Conservation (phyloP, 2,113 vertebrate genomes). For the Syngnathus scovelli region DNA sequence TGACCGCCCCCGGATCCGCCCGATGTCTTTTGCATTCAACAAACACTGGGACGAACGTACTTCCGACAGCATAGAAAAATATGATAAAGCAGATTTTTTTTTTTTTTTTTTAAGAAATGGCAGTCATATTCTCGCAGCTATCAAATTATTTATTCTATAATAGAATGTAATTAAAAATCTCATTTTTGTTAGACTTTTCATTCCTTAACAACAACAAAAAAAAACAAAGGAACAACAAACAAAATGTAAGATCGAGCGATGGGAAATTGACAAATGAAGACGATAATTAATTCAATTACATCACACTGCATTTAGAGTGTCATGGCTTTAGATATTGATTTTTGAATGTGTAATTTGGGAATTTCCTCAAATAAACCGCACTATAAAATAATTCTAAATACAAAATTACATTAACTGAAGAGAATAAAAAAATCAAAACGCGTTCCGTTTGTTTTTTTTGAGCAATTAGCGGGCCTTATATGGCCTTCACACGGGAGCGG, state of each 20-base stretch:
- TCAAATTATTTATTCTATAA: no score
- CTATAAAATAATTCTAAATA: neutral
- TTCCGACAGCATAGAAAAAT: slow-evolving; percentile 23
- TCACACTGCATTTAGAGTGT: slow-evolving; percentile 16
- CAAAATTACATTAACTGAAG: neutral
- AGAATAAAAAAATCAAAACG: neutral
- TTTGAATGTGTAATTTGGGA: neutral
- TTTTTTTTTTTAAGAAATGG: neutral
- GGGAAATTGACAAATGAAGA: slow-evolving; percentile 4
- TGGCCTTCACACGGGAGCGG: neutral
- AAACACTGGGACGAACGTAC: slow-evolving; percentile 9
- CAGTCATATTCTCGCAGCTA: no score
- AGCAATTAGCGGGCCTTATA: slow-evolving; percentile 11
- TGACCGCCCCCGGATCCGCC: slow-evolving; percentile 19
- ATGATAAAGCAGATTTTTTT: neutral
- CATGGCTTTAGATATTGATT: slow-evolving; percentile 13
- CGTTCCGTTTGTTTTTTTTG: neutral
- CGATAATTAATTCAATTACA: slow-evolving; percentile 11
- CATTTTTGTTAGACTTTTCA: neutral
- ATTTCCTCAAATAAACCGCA: neutral
- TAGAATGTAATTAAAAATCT: neutral
- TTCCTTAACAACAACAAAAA: no score
- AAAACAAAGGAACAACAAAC: neutral
- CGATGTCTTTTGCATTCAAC: slow-evolving; percentile 11
- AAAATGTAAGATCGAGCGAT: neutral